Evolutionary conservation across 2,113 vertebrate species (phyloP).

Genomic region (Ifrita kowaldi): DNA sequence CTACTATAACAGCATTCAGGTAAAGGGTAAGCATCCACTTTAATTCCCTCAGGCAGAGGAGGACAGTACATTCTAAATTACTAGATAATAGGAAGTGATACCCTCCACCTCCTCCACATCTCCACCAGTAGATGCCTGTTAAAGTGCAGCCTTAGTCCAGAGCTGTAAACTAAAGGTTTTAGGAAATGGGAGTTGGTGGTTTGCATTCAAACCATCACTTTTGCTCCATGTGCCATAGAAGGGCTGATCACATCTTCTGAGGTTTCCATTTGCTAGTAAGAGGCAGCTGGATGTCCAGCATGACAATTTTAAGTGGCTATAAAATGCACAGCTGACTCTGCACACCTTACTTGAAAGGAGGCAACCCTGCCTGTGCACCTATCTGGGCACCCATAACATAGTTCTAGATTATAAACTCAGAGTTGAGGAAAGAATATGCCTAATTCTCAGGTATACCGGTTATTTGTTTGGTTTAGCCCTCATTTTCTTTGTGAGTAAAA

Average conservation of each 20-base stretch:
- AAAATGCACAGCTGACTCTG: neutral
- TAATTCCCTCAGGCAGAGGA: neutral
- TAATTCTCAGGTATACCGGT: neutral
- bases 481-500: neutral
- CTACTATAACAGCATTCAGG: neutral
- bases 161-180: neutral
- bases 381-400: accelerated
- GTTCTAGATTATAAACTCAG: neutral
- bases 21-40: neutral
- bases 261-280: neutral
- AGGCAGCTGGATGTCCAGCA: neutral
- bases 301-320: neutral
- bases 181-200: neutral
- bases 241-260: neutral
- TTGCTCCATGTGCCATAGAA: neutral
- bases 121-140: neutral
- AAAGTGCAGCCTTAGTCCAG: neutral
- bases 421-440: neutral
- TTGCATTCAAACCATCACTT: neutral
- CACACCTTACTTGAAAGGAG: neutral
- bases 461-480: neutral
- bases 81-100: neutral
- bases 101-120: neutral
- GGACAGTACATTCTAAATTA: neutral
- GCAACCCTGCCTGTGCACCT: neutral